Conservation (phyloP, 2,113 vertebrate genomes). For the Synchiropus splendidus region DNA sequence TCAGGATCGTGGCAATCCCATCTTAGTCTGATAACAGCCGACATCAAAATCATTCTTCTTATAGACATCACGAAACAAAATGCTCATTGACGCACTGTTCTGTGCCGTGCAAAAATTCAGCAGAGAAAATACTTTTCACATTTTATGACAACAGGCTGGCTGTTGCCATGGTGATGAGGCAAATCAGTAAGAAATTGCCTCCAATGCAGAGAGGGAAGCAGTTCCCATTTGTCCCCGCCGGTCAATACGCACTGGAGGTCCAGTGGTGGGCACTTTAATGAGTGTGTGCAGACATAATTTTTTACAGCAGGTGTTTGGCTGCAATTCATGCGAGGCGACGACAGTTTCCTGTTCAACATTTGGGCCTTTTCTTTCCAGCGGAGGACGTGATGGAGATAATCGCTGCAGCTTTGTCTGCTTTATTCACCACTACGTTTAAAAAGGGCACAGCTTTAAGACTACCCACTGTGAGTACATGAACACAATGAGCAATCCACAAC, state of each 20-base stretch:
- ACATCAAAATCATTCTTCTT: no score
- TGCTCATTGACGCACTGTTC: no score
- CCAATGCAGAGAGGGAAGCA: constrained; percentile 52
- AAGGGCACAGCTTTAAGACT: constrained; percentile 29
- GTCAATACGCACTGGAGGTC: constrained; percentile 57
- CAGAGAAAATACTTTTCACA: constrained; percentile 48
- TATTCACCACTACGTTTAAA: constrained; percentile 14
- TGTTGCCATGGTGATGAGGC: constrained; percentile 58
- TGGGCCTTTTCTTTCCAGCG: constrained; percentile 24
- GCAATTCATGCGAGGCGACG: constrained; percentile 36
- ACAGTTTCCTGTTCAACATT: constrained; percentile 21
- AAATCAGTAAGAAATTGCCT: constrained; percentile 57
- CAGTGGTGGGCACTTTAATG: constrained; percentile 50
- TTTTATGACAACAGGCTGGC: constrained; percentile 37
- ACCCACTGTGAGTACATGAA: constrained; percentile 19
- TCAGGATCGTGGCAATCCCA: constrained; percentile 26
- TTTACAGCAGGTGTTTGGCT: constrained; percentile 33
- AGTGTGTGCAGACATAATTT: constrained; percentile 56
- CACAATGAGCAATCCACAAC: no score
- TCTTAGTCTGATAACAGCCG: constrained; percentile 21
- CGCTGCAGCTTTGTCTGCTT: constrained; percentile 32
- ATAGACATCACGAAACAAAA: no score
- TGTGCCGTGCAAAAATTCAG: constrained; percentile 25
- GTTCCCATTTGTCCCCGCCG: constrained; percentile 56
- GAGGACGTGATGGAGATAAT: constrained; percentile 25